Conservation (phyloP, 2,888 invertebrate species). For the Campopleginae sp. region DNA sequence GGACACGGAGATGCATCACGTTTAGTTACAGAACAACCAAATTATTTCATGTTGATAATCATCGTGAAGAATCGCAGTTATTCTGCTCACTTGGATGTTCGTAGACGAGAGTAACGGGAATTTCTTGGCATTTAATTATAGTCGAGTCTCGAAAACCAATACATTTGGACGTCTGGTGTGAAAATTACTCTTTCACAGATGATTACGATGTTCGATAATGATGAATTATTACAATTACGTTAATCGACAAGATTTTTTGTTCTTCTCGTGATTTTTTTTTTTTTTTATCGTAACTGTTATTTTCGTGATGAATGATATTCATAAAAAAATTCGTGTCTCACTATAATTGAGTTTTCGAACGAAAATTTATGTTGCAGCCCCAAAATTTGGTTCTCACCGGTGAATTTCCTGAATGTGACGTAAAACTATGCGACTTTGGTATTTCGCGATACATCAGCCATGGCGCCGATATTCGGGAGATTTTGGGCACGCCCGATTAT, state of each 20-base stretch:
- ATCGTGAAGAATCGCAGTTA: constrained; percentile 48
- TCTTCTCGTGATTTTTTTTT: constrained; percentile 44
- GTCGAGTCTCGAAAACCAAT: constrained; percentile 40
- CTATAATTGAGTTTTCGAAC: constrained; percentile 60
- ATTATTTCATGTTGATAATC: constrained; percentile 19
- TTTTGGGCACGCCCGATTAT: constrained; percentile 98
- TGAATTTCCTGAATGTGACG: constrained; percentile 90
- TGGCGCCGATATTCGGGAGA: constrained; percentile 96
- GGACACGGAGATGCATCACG: constrained; percentile 60
- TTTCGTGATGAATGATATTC: background rate
- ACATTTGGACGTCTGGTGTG: constrained; percentile 64
- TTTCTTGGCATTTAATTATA: constrained; percentile 68
- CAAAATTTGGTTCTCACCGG: constrained; percentile 96
- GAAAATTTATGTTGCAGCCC: constrained; percentile 87
- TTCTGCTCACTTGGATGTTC: constrained; percentile 66
- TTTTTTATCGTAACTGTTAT: background rate
- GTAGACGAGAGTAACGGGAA: constrained; percentile 21
- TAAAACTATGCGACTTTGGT: constrained; percentile 97
- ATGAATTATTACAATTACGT: background rate
- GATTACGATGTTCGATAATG: background rate
- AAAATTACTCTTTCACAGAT: constrained; percentile 5
- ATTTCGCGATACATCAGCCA: constrained; percentile 96
- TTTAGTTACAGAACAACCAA: constrained; percentile 27
- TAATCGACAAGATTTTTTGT: background rate
- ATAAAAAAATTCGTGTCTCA: background rate